Evolutionary conservation across 2,888 invertebrate species (phyloP).

Genomic region (Flabesymbios commensalis): DNA sequence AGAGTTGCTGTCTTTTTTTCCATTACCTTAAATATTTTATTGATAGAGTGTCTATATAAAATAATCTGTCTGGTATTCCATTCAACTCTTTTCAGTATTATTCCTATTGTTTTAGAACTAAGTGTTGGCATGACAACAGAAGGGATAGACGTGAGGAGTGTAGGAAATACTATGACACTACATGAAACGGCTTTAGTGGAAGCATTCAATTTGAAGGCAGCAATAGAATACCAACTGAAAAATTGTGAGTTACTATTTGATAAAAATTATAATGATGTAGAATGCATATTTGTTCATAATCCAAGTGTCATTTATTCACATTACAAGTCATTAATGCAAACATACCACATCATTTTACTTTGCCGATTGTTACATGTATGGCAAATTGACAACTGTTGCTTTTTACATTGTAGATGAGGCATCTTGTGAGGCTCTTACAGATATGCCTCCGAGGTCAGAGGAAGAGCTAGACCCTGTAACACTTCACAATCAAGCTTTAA

Average conservation of each 20-base stretch:
- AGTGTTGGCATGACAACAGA: constrained; percentile 97
- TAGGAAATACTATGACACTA: constrained; percentile 90
- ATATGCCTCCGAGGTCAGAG: constrained; percentile 77
- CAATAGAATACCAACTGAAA: constrained; percentile 92
- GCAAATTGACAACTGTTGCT: too few relatives aligned
- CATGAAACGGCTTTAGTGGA: constrained; percentile 97
- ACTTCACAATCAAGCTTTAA: constrained; percentile 92
- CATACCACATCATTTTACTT: too few relatives aligned
- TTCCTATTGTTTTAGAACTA: constrained; percentile 78
- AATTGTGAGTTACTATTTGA: constrained; percentile 66
- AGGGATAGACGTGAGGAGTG: constrained; percentile 78
- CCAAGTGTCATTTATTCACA: too few relatives aligned
- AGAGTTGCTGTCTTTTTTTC: too few relatives aligned
- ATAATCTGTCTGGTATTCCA: too few relatives aligned
- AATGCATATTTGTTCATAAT: not conserved
- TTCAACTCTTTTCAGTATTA: too few relatives aligned
- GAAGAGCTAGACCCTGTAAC: constrained; percentile 97
- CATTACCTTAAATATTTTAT: too few relatives aligned
- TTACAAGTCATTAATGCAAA: too few relatives aligned
- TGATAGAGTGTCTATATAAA: too few relatives aligned
- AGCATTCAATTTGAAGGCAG: constrained; percentile 97
- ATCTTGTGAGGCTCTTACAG: constrained; percentile 69
- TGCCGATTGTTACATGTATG: too few relatives aligned
- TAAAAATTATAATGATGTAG: not conserved
- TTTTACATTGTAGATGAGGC: too few relatives aligned